Evolutionary conservation across 1,140 invertebrate genomes (phyloP), one percentile per base, ranked within the genome.

Genomic region (Leptinotarsa texana): DNA sequence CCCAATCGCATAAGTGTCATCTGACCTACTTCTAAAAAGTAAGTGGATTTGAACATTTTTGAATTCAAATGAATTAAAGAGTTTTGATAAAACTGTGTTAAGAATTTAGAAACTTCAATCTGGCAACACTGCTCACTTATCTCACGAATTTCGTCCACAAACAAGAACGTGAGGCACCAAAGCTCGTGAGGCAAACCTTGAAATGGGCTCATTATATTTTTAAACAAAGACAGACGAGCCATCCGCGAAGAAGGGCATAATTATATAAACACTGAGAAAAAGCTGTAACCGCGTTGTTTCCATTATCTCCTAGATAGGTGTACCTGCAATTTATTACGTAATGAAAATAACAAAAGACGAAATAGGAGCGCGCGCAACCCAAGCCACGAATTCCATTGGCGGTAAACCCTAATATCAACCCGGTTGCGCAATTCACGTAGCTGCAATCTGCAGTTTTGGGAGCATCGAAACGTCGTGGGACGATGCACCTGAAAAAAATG

Each of bases 391-490:
- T 48, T n/a, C 74, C 74, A 79, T 77, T 80, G 79, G 78, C 79
- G 68, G 74, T 68, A 75, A 70, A 70, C 69, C 69, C 69, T 27
- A 70, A 70, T 67, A 65, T 72, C 57, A 73, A 21, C 62, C 57
- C 72, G 72, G 77, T 80, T 80, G 78, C 77, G 79, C 77, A 80
- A 80, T 65, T 69, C 57, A 76, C 72, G 74, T 74, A 71, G 74
- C 74, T 65, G 74, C 74, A 78, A 68, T 78, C 63, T 75, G 74
- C 63, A 68, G 48, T 73, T 73, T 73, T 63, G 18, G 27, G 22
- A 47, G 17, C 24, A 73, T 73, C 61, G 13, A 27, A 21, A 73
- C n/a, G 27, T 47, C 4, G n/a, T 22, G 21, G 63, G 71, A 62
- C 68, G 65, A 63, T 67, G 67, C 66, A 70, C 61, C 70, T 68